Conservation (phyloP, 2,888 invertebrate species). For the Boloria selene region DNA sequence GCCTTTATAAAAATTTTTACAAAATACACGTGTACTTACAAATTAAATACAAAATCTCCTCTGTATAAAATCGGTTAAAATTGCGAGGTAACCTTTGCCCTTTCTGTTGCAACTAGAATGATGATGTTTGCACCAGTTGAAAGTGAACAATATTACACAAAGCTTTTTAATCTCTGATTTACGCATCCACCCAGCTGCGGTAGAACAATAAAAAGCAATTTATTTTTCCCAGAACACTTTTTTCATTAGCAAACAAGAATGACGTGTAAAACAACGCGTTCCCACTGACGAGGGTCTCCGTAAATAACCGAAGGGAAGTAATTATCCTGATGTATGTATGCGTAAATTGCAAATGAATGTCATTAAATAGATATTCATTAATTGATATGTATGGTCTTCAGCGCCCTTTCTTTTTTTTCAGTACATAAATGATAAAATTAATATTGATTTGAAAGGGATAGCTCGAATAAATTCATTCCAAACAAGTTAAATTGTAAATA, state of each 20-base stretch:
- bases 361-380: conserved; percentile 39
- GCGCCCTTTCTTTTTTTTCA: conserved; percentile 2
- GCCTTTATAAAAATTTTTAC: no score
- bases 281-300: conserved; percentile 69
- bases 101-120: neutral
- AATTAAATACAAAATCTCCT: no score
- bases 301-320: conserved; percentile 74
- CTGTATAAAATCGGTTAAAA: no score
- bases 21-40: no score
- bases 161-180: conserved; percentile 73
- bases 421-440: neutral
- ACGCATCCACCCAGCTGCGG: conserved; percentile 63
- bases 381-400: conserved; percentile 27
- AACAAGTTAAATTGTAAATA: neutral
- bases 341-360: conserved; percentile 47
- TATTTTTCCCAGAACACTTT: conserved; percentile 71
- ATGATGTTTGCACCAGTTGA: conserved; percentile 49
- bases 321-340: conserved; percentile 62
- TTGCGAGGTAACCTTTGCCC: no score
- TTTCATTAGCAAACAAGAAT: conserved; percentile 79
- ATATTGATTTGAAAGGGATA: neutral
- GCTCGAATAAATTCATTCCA: neutral
- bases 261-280: conserved; percentile 77
- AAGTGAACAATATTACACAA: conserved; percentile 63
- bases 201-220: conserved; percentile 76